Base-by-base conservation (phyloP, 2,888 invertebrate genomes). In the Sesia apiformis region DNA sequence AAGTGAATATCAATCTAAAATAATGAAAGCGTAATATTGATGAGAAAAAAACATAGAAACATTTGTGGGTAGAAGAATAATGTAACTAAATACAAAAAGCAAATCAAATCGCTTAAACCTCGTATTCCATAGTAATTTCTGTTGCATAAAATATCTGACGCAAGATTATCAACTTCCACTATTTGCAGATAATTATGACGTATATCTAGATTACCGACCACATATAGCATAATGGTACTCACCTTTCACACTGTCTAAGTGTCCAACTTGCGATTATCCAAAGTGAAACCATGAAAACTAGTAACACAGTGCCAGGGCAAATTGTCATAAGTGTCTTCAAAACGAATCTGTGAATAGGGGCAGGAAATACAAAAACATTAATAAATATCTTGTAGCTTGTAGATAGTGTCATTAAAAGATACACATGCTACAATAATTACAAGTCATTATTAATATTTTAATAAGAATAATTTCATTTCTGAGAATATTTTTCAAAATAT, bases 241-340 rank as follows among this genome's bases (percentile, higher is more conserved):
- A 98, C 98, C 99, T 96, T 92, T 99, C 99, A 84, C 99, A 99
- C 72, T 98, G 97, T 65, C 99, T 93, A 68, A 99, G 91, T 61
- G 98, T 98, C 99, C 99, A 99, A 76, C 98, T 98, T 64, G 99
- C 99, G 73, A 99, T 98, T 84, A 99, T 97, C 99, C 99, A 99
- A 61, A 99, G 91, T 5, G 98, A 98, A 64, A 99, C 97, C 96
- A 99, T 99, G 92, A 99, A 98, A 67, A 99, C 98, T 74, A 99
- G 92, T 72, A 99, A 93, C 70, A 99, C 98, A 62, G 94, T 98
- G 85, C 94, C 99, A 55, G 99, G 99, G 88, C 99, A 99, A 84
- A 99, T 98, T 81, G 99, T 99, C 99, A 99, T 99, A 70, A 99
- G 92, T 61, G 99, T 99, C 91, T 98, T 98, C 78, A 98, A 92